Evolutionary conservation across 23 tunicate species (phyloP), one percentile per base, ranked within the genome.

Genomic region (Ciona savignyi): DNA sequence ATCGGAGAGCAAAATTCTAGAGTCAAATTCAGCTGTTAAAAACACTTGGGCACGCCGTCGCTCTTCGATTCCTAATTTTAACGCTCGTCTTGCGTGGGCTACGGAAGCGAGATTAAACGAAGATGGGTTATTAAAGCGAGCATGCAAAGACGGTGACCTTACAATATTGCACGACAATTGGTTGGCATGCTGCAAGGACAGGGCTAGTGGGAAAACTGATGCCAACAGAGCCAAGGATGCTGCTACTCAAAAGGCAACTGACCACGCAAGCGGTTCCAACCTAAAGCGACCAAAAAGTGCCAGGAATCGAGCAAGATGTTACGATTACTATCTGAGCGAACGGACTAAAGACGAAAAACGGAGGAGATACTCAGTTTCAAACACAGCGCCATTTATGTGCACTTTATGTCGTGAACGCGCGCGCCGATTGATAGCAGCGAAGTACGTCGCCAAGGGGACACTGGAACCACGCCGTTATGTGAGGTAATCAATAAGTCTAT

Each of bases 281-380:
- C n/a, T n/a, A n/a, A n/a, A n/a, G n/a, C n/a, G n/a, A n/a, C n/a
- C n/a, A n/a, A n/a, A n/a, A n/a, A n/a, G n/a, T n/a, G n/a, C n/a
- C n/a, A n/a, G n/a, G n/a, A n/a, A n/a, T n/a, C n/a, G n/a, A n/a
- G n/a, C n/a, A n/a, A n/a, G n/a, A n/a, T n/a, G n/a, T n/a, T n/a
- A n/a, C n/a, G n/a, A n/a, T n/a, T 80, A 80, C 63, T 31, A 71
- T 4, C 71, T 77, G 77, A 80, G 84, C 71, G 84, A 80, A 32
- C 70, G 77, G 35, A 30, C 60, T n/a, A 71, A 80, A 62, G 84
- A 80, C 63, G 84, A 80, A 33, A 80, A 71, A 25, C 1, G 22
- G 1, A 23, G 25, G 4, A 62, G 66, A 1, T 11, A 62, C 1
- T 11, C 70, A 21, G 21, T 34, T 24, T 62, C 28, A 23, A 61